Conservation (phyloP, 2,113 vertebrate species). For the Panthera leo region DNA sequence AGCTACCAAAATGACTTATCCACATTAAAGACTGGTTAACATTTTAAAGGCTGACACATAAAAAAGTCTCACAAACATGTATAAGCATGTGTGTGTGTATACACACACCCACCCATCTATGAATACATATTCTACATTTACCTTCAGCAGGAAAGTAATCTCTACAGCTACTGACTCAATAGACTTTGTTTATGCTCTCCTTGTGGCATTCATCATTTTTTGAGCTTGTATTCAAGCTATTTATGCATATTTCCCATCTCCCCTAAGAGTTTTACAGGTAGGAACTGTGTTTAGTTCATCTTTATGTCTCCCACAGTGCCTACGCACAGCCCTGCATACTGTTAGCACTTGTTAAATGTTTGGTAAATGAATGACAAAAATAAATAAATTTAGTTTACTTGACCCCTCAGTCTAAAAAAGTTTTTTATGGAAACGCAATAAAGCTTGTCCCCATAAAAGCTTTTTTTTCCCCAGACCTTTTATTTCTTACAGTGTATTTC, state of each 20-base stretch:
- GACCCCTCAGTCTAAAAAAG: neutral
- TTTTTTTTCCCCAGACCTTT: neutral
- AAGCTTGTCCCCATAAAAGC: neutral
- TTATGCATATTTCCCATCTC: conserved; percentile 56
- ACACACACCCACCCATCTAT: neutral
- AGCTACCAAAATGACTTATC: neutral
- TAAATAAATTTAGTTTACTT: conserved; percentile 34
- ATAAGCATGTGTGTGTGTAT: neutral
- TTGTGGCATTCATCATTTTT: conserved; percentile 16
- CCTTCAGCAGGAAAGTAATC: neutral
- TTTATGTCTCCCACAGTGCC: neutral
- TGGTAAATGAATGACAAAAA: conserved; percentile 45
- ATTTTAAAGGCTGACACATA: neutral
- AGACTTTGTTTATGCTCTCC: neutral
- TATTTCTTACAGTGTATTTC: conserved; percentile 30
- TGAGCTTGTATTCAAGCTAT: conserved; percentile 36
- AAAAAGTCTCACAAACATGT: neutral
- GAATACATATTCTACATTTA: neutral
- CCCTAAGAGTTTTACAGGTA: conserved; percentile 48
- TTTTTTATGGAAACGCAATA: conserved; percentile 33
- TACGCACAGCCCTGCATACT: conserved; percentile 27
- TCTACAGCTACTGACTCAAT: neutral
- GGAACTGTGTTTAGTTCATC: conserved; percentile 49
- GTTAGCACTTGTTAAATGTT: conserved; percentile 30
- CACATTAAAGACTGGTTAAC: neutral